These are phyloP conservation scores for Mormoops blainvillei DNA, from an alignment of 2,113 vertebrate species.

Conservation along the genomic window DNA sequence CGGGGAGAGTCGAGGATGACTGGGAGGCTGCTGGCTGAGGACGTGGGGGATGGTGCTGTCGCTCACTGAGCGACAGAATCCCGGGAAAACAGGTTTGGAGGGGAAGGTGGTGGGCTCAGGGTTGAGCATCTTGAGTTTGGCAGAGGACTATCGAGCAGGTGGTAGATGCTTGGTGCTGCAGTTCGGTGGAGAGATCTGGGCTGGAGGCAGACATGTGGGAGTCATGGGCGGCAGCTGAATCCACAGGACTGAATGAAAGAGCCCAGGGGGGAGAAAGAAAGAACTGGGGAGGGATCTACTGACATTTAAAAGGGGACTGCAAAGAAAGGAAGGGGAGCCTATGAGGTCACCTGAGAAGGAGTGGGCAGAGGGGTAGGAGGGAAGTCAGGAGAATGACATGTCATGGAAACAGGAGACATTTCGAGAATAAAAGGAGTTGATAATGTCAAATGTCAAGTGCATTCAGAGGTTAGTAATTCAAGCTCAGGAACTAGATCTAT, in stretches of 20 bases:
- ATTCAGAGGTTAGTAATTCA: constrained; percentile 53
- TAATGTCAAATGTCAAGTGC: constrained; percentile 73
- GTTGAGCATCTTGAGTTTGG: background rate
- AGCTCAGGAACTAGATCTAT: constrained; percentile 13
- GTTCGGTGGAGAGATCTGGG: background rate
- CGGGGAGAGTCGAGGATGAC: background rate
- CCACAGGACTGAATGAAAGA: constrained; percentile 18
- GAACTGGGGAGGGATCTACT: constrained; percentile 21
- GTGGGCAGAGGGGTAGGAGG: constrained; percentile 72
- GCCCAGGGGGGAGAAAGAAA: background rate
- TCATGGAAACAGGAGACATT: constrained; percentile 66
- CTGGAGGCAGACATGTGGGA: background rate
- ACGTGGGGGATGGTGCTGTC: background rate
- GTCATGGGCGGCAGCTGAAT: background rate
- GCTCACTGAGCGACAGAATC: constrained; percentile 31
- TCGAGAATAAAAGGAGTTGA: constrained; percentile 65
- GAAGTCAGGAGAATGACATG: constrained; percentile 64
- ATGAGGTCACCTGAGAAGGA: constrained; percentile 63
- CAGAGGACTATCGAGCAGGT: background rate
- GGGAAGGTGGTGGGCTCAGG: background rate
- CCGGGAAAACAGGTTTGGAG: background rate
- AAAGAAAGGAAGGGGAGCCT: constrained; percentile 46
- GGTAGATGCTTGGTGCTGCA: constrained; percentile 4
- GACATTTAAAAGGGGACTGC: constrained; percentile 60
- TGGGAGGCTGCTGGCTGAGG: constrained; percentile 27